These are phyloP conservation scores for Brenthis ino DNA, from an alignment of 2,888 invertebrate genomes.

Conservation along the genomic window DNA sequence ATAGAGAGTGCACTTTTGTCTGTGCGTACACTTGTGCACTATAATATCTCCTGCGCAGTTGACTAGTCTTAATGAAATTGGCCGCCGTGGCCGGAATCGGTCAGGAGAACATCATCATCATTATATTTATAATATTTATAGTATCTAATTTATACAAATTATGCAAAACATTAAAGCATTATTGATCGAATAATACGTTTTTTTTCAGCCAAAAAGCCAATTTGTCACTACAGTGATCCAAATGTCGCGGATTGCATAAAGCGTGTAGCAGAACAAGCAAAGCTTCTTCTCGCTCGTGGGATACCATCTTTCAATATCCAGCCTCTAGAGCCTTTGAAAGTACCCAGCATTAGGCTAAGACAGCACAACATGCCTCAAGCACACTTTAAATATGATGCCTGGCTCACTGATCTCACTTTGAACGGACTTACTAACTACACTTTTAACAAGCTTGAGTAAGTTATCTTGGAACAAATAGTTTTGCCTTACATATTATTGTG, in stretches of 20 bases:
- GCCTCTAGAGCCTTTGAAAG: conserved; percentile 80
- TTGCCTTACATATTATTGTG: background rate
- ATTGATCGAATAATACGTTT: background rate
- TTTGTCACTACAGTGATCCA: conserved; percentile 82
- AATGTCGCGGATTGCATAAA: conserved; percentile 81
- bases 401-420: conserved; percentile 72
- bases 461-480: background rate
- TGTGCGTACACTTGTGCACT: too few relatives aligned
- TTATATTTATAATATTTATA: too few relatives aligned
- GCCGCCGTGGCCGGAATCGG: too few relatives aligned
- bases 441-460: conserved; percentile 78
- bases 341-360: conserved; percentile 82
- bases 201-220: conserved; percentile 48
- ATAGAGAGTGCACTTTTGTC: too few relatives aligned
- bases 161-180: too few relatives aligned
- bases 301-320: conserved; percentile 83
- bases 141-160: too few relatives aligned
- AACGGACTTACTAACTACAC: conserved; percentile 77
- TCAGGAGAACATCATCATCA: too few relatives aligned
- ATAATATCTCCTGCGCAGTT: too few relatives aligned
- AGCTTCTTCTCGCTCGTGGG: conserved; percentile 77
- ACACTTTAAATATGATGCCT: conserved; percentile 79
- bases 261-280: conserved; percentile 77
- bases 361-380: conserved; percentile 76
- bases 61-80: too few relatives aligned